phyloP scores from a whole-genome alignment of 2,797 vertebrate species.

The Periparus ater region DNA sequence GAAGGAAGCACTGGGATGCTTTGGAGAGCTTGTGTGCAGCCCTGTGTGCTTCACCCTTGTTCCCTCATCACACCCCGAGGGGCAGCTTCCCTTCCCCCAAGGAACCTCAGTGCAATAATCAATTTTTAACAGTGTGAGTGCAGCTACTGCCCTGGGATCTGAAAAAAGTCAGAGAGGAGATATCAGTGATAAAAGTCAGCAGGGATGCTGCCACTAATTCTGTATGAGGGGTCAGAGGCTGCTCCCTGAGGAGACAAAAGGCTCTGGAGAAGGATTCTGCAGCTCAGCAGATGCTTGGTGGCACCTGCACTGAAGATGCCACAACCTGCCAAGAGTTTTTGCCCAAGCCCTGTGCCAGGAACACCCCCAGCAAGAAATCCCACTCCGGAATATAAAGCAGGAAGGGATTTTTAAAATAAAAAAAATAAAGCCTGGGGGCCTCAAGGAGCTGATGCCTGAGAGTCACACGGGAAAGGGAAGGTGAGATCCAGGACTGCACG shows the following conservation, averaged over 20 bases:
- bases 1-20: neutral
- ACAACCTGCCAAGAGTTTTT: neutral
- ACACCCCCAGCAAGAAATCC: neutral
- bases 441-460: neutral
- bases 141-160: neutral
- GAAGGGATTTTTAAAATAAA: neutral
- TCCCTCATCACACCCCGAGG: neutral
- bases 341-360: neutral
- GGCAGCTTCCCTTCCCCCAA: neutral
- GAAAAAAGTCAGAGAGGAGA: neutral
- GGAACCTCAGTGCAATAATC: neutral
- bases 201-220: neutral
- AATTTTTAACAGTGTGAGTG: accelerated
- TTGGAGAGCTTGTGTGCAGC: neutral
- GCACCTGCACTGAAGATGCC: neutral
- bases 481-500: neutral
- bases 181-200: neutral
- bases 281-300: neutral
- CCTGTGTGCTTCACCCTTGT: neutral
- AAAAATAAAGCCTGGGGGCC: neutral
- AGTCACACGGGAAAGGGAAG: neutral
- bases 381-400: neutral
- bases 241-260: neutral
- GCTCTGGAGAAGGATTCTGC: neutral
- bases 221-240: neutral